A percentile compares a stretch with the other conserved stretches of the same genome.
These are phyloP conservation scores for Cephalopachus bancanus DNA, from an alignment of 2,797 vertebrate genomes.

Conservation along the genomic window DNA sequence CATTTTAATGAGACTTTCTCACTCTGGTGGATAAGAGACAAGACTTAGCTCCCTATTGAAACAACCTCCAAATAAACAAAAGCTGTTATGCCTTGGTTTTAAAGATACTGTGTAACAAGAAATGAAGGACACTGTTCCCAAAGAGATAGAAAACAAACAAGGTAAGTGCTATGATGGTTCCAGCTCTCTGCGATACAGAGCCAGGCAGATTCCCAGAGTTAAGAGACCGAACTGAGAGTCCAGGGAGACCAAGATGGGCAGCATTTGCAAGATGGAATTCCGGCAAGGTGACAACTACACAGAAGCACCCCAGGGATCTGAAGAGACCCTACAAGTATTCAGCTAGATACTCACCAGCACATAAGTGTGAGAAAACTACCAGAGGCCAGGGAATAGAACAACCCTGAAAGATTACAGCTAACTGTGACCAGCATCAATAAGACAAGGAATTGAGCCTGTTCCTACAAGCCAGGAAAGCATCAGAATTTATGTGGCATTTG, in stretches of 20 bases:
- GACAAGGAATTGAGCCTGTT: not conserved
- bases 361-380: not conserved
- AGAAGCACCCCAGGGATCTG: not conserved
- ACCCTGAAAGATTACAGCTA: not conserved
- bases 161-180: accelerated
- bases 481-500: not conserved
- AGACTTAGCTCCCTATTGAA: not conserved
- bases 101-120: not conserved
- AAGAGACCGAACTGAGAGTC: not conserved
- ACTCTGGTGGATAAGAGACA: not conserved
- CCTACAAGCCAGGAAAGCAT: not conserved
- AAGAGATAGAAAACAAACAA: not conserved
- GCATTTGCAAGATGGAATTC: not conserved
- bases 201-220: too few species aligned
- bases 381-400: not conserved
- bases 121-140: not conserved
- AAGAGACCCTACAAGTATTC: not conserved
- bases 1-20: not conserved
- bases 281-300: accelerated
- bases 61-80: not conserved
- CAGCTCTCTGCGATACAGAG: not conserved
- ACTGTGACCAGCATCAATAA: accelerated
- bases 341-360: not conserved
- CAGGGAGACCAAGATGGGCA: too few species aligned
- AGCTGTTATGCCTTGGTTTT: not conserved